Evolutionary conservation across 2,797 vertebrate species (phyloP), one percentile per base, ranked within the genome.

Genomic region (Typhlichthys subterraneus): DNA sequence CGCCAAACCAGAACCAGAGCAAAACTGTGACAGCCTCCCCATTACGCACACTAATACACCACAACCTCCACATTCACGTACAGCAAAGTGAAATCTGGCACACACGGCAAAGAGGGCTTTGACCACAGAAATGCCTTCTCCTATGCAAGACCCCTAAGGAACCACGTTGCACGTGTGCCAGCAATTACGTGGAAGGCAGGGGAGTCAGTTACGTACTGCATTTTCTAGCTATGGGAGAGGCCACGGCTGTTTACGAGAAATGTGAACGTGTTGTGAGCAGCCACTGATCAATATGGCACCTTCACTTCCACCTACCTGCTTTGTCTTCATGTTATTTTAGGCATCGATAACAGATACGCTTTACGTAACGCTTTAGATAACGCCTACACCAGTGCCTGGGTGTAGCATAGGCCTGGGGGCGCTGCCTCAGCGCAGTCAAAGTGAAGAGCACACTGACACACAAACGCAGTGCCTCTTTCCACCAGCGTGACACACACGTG

Each of bases 251-350:
- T 76, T 86, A 12, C 19, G 74, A 83, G 81, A 82, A 82, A 85
- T 80, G 79, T 53, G 77, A 88, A 77, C 47, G 19, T 78, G 74
- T 85, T 74, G 80, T 57, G 51, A 72, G 65, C 81, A 73, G 80
- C 67, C 74, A 67, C 65, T 85, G 81, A 91, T 90, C 85, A 85
- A 86, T 83, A 83, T 80, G 83, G 81, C 75, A 71, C 67, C 75
- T 65, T 72, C 73, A 65, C 72, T 75, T 74, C n/a, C 31, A 14
- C 61, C 56, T 46, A 61, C 65, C 57, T 67, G 57, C 62, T 78
- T 72, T 70, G 29, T 54, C 65, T 76, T 70, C 50, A 80, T 84
- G 80, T 83, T 85, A 85, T 89, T 89, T 88, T 72, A 66, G 81
- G 69, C 38, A 45, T 45, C 29, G 63, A 81, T 84, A 81, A 89